Conservation (phyloP, 2,113 vertebrate species). For the Halichoerus grypus region DNA sequence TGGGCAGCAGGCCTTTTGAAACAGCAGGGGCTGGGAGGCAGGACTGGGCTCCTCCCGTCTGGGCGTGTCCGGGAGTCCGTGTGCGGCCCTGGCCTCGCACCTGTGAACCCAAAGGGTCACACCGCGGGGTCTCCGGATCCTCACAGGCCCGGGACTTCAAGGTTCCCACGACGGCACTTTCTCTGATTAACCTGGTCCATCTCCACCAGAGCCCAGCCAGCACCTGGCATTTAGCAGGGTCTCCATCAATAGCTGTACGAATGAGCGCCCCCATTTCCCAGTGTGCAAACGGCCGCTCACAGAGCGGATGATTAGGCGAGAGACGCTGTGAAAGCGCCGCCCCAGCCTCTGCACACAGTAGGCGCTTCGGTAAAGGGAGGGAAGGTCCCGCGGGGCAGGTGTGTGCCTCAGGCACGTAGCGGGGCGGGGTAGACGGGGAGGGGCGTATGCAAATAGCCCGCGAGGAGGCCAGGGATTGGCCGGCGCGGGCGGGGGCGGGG, state of each 20-base stretch:
- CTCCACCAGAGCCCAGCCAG: neutral
- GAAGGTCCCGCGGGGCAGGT: accelerated
- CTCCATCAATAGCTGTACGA: neutral
- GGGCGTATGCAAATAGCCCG: slow-evolving; percentile 33
- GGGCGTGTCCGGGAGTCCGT: neutral
- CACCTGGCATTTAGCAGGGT: neutral
- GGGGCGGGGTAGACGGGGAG: neutral
- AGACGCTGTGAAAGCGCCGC: neutral
- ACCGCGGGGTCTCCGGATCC: accelerated
- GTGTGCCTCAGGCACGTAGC: accelerated
- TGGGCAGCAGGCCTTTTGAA: neutral
- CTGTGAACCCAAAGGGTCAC: neutral
- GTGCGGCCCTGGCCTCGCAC: neutral
- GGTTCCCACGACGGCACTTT: neutral
- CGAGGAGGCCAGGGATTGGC: slow-evolving; percentile 28
- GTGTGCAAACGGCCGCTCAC: neutral
- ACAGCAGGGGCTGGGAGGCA: neutral
- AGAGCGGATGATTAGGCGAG: neutral
- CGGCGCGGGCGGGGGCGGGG: neutral
- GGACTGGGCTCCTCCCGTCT: neutral
- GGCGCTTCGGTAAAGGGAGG: accelerated
- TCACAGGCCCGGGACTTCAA: neutral
- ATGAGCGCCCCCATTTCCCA: neutral
- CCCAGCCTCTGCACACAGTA: neutral
- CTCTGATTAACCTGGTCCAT: neutral